Conservation (phyloP, 2,797 vertebrate species). For the Babyrousa celebensis region DNA sequence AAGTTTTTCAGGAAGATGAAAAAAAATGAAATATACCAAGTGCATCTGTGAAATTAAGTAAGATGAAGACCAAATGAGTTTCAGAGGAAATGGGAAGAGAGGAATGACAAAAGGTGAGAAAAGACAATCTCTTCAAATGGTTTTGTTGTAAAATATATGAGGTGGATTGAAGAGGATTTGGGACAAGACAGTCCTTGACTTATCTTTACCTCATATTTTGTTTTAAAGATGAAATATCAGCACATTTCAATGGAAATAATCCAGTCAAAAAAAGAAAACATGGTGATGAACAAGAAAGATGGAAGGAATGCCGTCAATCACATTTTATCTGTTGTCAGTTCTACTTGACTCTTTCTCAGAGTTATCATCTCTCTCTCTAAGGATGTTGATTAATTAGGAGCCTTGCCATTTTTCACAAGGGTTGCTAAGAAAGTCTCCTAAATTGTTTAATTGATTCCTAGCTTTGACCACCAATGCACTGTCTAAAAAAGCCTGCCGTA, state of each 20-base stretch:
- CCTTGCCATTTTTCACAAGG: not conserved
- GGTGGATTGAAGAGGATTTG: not conserved
- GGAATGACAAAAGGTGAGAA: not conserved
- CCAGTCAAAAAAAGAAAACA: not conserved
- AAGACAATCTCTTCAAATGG: not conserved
- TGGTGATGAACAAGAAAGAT: not conserved
- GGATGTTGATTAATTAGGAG: not conserved
- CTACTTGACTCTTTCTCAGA: not conserved
- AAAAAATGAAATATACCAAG: not conserved
- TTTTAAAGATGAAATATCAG: not conserved
- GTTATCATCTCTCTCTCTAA: not conserved
- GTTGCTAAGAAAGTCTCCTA: not conserved
- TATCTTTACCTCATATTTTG: not conserved
- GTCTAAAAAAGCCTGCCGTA: not conserved
- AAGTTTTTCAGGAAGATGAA: not conserved
- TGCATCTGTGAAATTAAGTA: not conserved
- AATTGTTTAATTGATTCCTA: not conserved
- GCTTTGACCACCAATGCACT: not conserved
- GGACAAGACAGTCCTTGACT: not conserved
- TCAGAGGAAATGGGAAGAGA: not conserved
- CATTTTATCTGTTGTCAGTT: not conserved
- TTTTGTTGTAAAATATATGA: not conserved
- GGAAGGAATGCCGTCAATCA: not conserved
- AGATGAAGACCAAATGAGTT: not conserved
- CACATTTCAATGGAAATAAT: not conserved